Evolutionary conservation across 2,888 invertebrate species (phyloP), one percentile per base, ranked within the genome.

Genomic region (Eristalis pertinax): DNA sequence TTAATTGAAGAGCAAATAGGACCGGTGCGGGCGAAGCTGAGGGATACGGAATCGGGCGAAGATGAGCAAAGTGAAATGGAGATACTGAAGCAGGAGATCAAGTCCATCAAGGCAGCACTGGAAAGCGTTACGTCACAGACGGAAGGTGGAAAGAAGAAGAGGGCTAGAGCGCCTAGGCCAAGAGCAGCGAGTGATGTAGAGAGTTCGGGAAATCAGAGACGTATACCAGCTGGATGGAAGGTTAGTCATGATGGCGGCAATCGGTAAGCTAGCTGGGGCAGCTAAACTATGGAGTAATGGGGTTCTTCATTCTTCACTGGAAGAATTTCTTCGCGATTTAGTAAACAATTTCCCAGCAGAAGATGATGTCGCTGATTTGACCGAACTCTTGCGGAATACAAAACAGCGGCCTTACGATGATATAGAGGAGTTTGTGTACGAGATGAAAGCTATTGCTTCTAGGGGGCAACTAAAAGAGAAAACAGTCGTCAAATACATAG

Each of bases 381-480:
- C 73, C 22, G 65, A 80, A 60, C 11, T 67, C 7, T 24, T 80
- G 67, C 60, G 41, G 1, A 73, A 67, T 50, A 73, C 62, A 67
- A 73, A 62, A 4, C 58, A 73, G 60, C 10, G 35, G 2, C 22
- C 26, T 26, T 4, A 26, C 26, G 26, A 26, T 1, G 56, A 78
- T 5, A 7, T 32, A 32, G 4, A 5, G 32, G 32, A 32, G 32
- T 32, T 32, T 32, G 32, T 32, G 1, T 32, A 32, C 32, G 4
- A 32, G 26, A 26, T 26, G 1, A n/a, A 26, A 4, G 26, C 26
- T 26, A 26, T 26, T 26, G 26, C 26, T 26, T 26, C 32, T 7
- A 32, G 32, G 7, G 7, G 32, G 7, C 32, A 32, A 32, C 32
- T 32, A 4, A 5, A 32, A 32, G 32, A 32, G 32, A 32, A 32